Percentiles rank a stretch among this genome's conserved stretches.
phyloP scores from a whole-genome alignment of 2,888 invertebrate species.

The Polydrusus tereticollis region DNA sequence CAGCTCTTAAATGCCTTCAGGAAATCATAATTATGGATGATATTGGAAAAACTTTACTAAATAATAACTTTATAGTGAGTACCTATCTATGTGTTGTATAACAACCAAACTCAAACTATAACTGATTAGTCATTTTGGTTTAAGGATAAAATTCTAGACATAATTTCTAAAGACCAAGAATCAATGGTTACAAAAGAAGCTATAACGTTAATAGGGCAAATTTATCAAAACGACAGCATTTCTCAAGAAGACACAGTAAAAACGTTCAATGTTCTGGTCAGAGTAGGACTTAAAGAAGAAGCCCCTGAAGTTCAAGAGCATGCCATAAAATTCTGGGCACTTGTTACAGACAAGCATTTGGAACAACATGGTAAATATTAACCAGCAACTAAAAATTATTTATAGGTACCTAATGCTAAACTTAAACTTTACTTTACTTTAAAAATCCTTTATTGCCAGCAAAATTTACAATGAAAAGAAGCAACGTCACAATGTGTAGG shows the following conservation, averaged over 20 bases:
- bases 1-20: conserved; percentile 79
- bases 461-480: too few species aligned
- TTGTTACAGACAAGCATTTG: conserved; percentile 75
- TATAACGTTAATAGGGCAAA: conserved; percentile 74
- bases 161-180: conserved; percentile 78
- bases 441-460: too few species aligned
- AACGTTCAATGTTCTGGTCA: conserved; percentile 75
- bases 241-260: conserved; percentile 59
- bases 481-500: too few species aligned
- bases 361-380: conserved; percentile 73
- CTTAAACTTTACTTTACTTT: too few species aligned
- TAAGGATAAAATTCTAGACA: conserved; percentile 69
- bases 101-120: too few species aligned
- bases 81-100: too few species aligned
- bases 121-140: conserved; percentile 52
- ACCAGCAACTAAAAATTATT: too few species aligned
- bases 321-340: conserved; percentile 80
- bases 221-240: conserved; percentile 77
- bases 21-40: conserved; percentile 75
- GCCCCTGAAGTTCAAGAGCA: conserved; percentile 87
- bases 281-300: conserved; percentile 78
- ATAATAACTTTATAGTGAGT: conserved; percentile 53
- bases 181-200: conserved; percentile 84
- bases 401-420: too few species aligned
- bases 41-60: conserved; percentile 76